Evolutionary conservation across 2,113 vertebrate genomes (phyloP).

Genomic region (Nothobranchius kuhntae): DNA sequence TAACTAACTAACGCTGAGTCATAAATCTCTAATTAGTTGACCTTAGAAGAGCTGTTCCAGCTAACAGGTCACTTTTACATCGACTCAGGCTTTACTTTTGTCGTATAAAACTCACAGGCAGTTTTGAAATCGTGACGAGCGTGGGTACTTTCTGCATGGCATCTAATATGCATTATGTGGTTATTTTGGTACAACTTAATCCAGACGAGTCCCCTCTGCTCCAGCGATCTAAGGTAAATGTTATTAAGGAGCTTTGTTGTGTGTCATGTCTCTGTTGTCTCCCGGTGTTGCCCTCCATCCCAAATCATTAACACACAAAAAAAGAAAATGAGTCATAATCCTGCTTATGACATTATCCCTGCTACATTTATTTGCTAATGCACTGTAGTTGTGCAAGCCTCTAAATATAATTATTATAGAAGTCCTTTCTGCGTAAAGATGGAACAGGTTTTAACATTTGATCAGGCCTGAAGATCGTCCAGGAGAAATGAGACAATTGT

Average conservation of each 20-base stretch:
- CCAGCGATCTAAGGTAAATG: not conserved
- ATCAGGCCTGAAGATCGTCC: not conserved
- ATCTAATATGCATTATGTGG: not conserved
- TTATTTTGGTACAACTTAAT: conserved; percentile 6
- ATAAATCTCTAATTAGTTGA: no score
- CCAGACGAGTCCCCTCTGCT: conserved; percentile 1
- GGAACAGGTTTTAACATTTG: not conserved
- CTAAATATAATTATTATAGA: not conserved
- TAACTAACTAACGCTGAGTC: no score
- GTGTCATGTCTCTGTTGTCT: not conserved
- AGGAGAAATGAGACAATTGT: not conserved
- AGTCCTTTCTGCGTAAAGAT: not conserved
- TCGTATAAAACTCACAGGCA: not conserved
- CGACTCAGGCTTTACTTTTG: not conserved
- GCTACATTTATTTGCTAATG: conserved; percentile 10
- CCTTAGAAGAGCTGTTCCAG: not conserved
- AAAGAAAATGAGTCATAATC: not conserved
- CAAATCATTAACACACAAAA: not conserved
- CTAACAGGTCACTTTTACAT: not conserved
- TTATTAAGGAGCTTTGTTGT: not conserved
- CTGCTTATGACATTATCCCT: not conserved
- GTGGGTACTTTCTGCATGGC: not conserved
- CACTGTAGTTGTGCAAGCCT: not conserved
- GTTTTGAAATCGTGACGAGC: not conserved
- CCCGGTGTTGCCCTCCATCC: not conserved